Evolutionary conservation across 2,113 vertebrate species (phyloP).

Genomic region (Amblyopsis rosae): DNA sequence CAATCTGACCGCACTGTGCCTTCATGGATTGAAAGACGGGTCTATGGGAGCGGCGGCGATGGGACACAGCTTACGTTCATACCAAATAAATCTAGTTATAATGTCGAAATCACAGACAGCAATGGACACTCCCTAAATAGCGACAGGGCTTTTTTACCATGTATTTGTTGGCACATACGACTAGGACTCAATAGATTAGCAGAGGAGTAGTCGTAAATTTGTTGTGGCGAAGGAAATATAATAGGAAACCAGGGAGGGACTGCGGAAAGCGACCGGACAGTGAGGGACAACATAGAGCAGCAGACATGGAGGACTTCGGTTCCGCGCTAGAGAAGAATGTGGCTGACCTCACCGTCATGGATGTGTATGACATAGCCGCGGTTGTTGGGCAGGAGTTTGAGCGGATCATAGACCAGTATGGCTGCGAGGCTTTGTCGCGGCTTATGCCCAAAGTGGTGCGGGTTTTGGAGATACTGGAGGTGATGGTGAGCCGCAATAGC

Average conservation of each 20-base stretch:
- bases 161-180: neutral
- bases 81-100: constrained; percentile 21
- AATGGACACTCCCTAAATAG: neutral
- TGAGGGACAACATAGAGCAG: constrained; percentile 30
- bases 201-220: constrained; percentile 50
- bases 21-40: neutral
- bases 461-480: constrained; percentile 95
- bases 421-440: constrained; percentile 90
- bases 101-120: neutral
- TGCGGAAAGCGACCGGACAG: neutral
- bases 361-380: constrained; percentile 96
- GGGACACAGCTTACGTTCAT: constrained; percentile 41
- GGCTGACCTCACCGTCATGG: constrained; percentile 94
- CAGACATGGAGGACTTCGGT: constrained; percentile 78
- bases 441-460: constrained; percentile 98
- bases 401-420: constrained; percentile 93
- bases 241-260: constrained; percentile 36
- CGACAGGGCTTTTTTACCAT: neutral
- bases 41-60: constrained; percentile 48
- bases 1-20: constrained; percentile 49
- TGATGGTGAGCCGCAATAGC: constrained; percentile 90
- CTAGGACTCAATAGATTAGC: constrained; percentile 29
- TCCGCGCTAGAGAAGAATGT: constrained; percentile 92
- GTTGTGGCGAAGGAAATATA: constrained; percentile 33
- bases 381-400: constrained; percentile 97